A percentile compares a stretch with the other conserved stretches of the same genome.
These are phyloP conservation scores for Anoplopoma fimbria DNA, from an alignment of 2,113 vertebrate species.

Conservation along the genomic window DNA sequence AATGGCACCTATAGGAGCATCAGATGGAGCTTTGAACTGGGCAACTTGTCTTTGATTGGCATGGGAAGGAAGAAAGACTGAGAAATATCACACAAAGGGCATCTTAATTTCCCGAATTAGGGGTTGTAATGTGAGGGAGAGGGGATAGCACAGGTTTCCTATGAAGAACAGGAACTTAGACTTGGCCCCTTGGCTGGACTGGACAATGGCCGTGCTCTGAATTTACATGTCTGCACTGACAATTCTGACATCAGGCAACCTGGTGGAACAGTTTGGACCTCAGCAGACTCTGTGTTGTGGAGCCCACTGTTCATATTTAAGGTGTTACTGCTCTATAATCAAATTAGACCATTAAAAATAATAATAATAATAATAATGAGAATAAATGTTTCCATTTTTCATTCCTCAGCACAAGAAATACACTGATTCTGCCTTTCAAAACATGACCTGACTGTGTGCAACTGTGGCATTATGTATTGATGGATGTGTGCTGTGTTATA, in stretches of 20 bases:
- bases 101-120: slow-evolving; percentile 80
- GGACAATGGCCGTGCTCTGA: slow-evolving; percentile 51
- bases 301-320: not conserved
- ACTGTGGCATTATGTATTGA: not conserved
- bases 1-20: slow-evolving; percentile 77
- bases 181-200: slow-evolving; percentile 62
- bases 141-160: not conserved
- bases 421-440: not conserved
- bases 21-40: slow-evolving; percentile 76
- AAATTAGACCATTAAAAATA: not conserved
- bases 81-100: slow-evolving; percentile 79
- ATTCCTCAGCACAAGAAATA: not conserved
- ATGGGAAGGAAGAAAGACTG: slow-evolving; percentile 82
- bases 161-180: slow-evolving; percentile 31
- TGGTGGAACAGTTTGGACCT: slow-evolving; percentile 13
- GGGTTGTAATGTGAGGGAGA: slow-evolving; percentile 64
- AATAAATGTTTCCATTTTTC: not conserved
- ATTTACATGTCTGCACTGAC: slow-evolving; percentile 69
- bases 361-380: not conserved
- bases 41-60: slow-evolving; percentile 75
- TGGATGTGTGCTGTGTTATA: not conserved
- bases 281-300: not conserved
- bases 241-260: slow-evolving; percentile 22
- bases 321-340: not conserved
- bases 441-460: too few species aligned